These are phyloP conservation scores for Hephaestus fuliginosus DNA, from an alignment of 2,797 vertebrate species.

Conservation along the genomic window DNA sequence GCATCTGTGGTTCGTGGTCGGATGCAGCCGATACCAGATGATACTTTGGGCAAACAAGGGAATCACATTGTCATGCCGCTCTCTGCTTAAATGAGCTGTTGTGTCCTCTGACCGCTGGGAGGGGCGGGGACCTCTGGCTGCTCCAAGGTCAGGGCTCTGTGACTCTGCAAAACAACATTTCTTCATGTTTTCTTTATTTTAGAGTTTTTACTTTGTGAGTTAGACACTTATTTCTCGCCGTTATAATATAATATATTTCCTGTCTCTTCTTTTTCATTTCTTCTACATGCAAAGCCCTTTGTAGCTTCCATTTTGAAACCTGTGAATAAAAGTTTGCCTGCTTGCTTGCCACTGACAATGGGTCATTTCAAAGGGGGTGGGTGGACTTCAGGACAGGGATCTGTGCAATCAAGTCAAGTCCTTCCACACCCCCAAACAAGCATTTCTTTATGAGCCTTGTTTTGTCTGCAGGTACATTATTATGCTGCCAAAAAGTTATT, in stretches of 20 bases:
- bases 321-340: neutral
- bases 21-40: neutral
- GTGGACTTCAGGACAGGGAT: neutral
- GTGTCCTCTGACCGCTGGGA: neutral
- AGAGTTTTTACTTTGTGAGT: neutral
- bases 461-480: neutral
- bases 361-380: neutral
- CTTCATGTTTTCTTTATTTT: neutral
- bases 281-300: neutral
- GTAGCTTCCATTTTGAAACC: neutral
- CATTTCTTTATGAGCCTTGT: neutral
- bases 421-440: neutral
- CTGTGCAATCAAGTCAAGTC: neutral
- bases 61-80: neutral
- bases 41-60: neutral
- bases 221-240: neutral
- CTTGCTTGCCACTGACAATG: neutral
- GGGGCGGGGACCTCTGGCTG: neutral
- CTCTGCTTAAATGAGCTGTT: neutral
- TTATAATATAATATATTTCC: neutral
- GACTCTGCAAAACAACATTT: neutral
- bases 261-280: neutral
- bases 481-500: neutral
- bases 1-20: neutral
- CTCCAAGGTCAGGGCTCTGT: conserved; percentile 14